Evolutionary conservation across 2,888 invertebrate genomes (phyloP), one percentile per base, ranked within the genome.

Genomic region (Dichetophora obliterata): DNA sequence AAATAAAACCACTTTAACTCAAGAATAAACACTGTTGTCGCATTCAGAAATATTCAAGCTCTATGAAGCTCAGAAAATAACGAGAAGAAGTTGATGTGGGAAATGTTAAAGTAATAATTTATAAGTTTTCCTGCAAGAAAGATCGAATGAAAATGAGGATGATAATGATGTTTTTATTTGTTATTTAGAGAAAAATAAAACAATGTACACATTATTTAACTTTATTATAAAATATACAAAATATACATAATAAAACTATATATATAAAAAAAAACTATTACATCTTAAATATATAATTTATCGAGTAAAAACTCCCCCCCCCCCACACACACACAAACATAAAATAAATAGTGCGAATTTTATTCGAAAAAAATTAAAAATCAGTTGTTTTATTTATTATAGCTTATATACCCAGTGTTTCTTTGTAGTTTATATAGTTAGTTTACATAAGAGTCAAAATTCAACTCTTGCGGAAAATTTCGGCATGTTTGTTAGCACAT

Each of bases 141-240:
- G 24, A 68, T 63, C 31, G 43, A 57, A 37, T 43, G 27, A 63
- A 59, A 37, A 61, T 57, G 31, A 54, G 19, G 43, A 27, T 61
- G 27, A 76, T 63, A 61, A 74, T 52, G 11, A 54, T 73, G 57
- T 76, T 73, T 76, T 73, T 76, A 68, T 73, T 76, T 76, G 73
- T 72, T 76, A 73, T 59, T 73, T 76, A 73, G 72, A 76, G 54
- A 65, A 75, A 75, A 75, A 65, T 77, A 57, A 71, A 77, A 72
- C 71, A 72, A 66, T 77, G 77, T 77, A 77, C 77, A 77, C 77
- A 71, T 70, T 73, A 74, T 77, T 77, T 75, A 77, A 75, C 52
- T 75, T 77, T 77, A 76, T 76, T 75, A 75, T 69, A 24, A 73
- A 73, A 73, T 73, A 73, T 73, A 73, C 63, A 74, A 75, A 63